These are phyloP conservation scores for Torymus aiolomorphi DNA, from an alignment of 2,888 invertebrate species.

Conservation along the genomic window DNA sequence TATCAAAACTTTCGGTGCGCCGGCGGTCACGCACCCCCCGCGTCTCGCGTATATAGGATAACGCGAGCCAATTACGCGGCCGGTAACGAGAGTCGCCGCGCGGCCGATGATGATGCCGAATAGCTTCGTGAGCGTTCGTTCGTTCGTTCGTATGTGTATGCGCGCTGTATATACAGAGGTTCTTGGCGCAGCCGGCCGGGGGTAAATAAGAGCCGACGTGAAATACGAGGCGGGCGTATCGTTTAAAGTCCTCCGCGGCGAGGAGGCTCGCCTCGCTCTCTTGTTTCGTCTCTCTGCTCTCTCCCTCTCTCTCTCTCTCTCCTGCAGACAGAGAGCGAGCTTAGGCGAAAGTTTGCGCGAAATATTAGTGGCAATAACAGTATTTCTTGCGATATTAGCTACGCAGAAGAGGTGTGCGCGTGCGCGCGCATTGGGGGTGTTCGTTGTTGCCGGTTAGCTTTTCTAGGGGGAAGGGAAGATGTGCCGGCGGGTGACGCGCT, in stretches of 20 bases:
- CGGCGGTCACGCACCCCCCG: conserved; percentile 26
- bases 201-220: conserved; percentile 66
- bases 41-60: background rate
- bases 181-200: conserved; percentile 24
- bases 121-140: background rate
- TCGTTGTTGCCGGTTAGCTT: conserved; percentile 2
- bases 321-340: conserved; percentile 20
- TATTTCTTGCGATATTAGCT: conserved; percentile 72
- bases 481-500: no score
- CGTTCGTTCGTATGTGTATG: background rate
- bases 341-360: conserved; percentile 64
- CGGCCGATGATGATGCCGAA: conserved; percentile 40
- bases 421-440: background rate
- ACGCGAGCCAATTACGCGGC: conserved; percentile 38
- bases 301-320: conserved; percentile 15
- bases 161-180: background rate
- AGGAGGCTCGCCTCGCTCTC: conserved; percentile 14
- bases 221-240: conserved; percentile 65
- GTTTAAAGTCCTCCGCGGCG: conserved; percentile 63
- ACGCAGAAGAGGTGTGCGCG: conserved; percentile 34
- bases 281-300: conserved; percentile 9
- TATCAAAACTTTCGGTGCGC: background rate
- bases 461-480: background rate
- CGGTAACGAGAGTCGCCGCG: conserved; percentile 52
- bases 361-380: conserved; percentile 70